phyloP scores from a whole-genome alignment of 2,888 invertebrate genomes.

The Nematopogon swammerdamellus region DNA sequence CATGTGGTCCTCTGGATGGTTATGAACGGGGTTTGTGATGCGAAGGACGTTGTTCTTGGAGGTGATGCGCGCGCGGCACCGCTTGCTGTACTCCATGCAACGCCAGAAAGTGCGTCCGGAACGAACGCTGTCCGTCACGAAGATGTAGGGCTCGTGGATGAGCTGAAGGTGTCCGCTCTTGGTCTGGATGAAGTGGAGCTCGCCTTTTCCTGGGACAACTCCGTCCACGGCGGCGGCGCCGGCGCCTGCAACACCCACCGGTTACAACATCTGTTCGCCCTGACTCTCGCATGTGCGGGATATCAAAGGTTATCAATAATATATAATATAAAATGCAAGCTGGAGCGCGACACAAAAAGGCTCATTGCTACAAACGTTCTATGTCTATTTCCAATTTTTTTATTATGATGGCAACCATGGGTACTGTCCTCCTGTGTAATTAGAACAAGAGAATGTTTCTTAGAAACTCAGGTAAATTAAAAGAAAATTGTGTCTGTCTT shows the following conservation, averaged over 20 bases:
- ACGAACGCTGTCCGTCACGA: slow-evolving; percentile 48
- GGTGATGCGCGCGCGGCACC: slow-evolving; percentile 47
- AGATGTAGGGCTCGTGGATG: slow-evolving; percentile 47
- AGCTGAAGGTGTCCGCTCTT: slow-evolving; percentile 48
- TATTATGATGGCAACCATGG: no score
- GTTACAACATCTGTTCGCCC: background rate
- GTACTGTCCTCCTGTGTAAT: no score
- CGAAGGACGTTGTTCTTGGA: slow-evolving; percentile 43
- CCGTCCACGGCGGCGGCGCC: background rate
- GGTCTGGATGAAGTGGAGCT: slow-evolving; percentile 47
- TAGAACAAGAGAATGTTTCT: no score
- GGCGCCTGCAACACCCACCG: background rate
- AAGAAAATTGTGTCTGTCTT: no score
- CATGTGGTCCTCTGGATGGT: slow-evolving; percentile 40
- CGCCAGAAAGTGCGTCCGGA: slow-evolving; percentile 51
- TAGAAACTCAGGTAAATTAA: no score
- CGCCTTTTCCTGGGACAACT: slow-evolving; percentile 23
- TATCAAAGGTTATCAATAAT: background rate
- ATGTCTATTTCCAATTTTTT: no score
- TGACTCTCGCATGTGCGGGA: background rate
- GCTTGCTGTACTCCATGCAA: slow-evolving; percentile 48
- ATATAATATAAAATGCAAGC: no score
- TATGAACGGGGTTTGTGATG: slow-evolving; percentile 46
- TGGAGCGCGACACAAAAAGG: no score
- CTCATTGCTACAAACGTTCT: no score